phyloP scores from a whole-genome alignment of 2,113 vertebrate genomes.

The Dryoscopus gambensis region DNA sequence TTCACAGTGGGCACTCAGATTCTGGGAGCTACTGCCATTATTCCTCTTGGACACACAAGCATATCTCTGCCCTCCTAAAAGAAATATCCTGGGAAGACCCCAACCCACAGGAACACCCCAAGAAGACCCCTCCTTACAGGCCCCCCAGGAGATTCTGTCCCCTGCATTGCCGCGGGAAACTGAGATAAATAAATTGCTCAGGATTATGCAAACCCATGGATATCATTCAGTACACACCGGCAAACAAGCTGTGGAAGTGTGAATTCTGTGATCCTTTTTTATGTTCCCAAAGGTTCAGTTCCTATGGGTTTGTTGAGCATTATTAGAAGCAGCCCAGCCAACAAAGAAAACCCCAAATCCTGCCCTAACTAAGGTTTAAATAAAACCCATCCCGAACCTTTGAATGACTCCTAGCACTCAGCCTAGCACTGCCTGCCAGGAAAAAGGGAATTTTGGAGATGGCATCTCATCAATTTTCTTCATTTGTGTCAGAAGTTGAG shows the following conservation, averaged over 20 bases:
- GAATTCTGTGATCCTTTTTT: neutral
- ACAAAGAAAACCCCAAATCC: constrained; percentile 1
- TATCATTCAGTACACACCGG: neutral
- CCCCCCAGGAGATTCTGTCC: neutral
- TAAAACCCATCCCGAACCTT: neutral
- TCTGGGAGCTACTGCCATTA: neutral
- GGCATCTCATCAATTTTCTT: constrained; percentile 73
- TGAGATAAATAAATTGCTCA: neutral
- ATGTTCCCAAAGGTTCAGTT: neutral
- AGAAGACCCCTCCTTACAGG: neutral
- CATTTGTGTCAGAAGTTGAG: constrained; percentile 75
- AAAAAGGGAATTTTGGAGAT: constrained; percentile 65
- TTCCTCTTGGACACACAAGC: neutral
- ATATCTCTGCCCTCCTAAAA: neutral
- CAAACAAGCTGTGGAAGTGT: neutral
- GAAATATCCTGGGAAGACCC: neutral
- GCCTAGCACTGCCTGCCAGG: constrained; percentile 55
- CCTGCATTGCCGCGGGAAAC: neutral
- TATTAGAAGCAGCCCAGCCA: neutral
- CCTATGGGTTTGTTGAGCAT: neutral
- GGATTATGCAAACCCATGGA: neutral
- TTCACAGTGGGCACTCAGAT: neutral
- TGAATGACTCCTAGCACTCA: constrained; percentile 13
- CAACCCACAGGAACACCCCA: neutral
- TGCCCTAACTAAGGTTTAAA: neutral